Evolutionary conservation across 92 coral and sea anemone species (phyloP).

Genomic region (Heteractis magnifica): DNA sequence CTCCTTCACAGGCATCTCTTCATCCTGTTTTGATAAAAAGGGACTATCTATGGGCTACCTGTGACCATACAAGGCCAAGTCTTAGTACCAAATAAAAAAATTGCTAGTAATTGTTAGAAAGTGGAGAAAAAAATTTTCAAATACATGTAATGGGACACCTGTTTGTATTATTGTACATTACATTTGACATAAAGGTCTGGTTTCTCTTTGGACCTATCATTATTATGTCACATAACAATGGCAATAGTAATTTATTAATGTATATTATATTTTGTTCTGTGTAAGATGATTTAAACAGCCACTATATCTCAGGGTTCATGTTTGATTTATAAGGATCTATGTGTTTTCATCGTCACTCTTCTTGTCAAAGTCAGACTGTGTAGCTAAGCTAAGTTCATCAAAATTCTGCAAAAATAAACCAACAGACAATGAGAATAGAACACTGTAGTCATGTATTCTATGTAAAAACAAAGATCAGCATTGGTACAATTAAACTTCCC

Average conservation of each 20-base stretch:
- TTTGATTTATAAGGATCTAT: not conserved
- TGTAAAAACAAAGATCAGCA: too few species aligned
- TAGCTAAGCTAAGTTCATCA: conserved; percentile 78
- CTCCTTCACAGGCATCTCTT: too few species aligned
- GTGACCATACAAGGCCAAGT: too few species aligned
- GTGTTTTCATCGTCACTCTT: conserved; percentile 50
- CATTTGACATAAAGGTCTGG: not conserved
- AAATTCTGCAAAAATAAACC: conserved; percentile 53
- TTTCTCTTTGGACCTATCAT: not conserved
- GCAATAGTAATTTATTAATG: not conserved
- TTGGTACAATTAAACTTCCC: too few species aligned
- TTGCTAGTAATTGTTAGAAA: too few species aligned
- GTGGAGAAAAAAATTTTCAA: too few species aligned
- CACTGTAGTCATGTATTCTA: too few species aligned
- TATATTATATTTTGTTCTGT: not conserved
- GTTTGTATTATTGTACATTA: too few species aligned
- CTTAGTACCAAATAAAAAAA: too few species aligned
- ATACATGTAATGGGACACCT: too few species aligned
- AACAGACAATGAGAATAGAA: not conserved
- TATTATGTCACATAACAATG: not conserved
- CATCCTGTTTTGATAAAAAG: too few species aligned
- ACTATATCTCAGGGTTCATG: not conserved
- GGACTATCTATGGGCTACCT: too few species aligned
- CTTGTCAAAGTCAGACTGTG: conserved; percentile 60
- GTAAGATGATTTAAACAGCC: not conserved